Base-by-base conservation (phyloP, 37 sponge, comb jelly and placozoan species). In the Halichondria panicea region DNA sequence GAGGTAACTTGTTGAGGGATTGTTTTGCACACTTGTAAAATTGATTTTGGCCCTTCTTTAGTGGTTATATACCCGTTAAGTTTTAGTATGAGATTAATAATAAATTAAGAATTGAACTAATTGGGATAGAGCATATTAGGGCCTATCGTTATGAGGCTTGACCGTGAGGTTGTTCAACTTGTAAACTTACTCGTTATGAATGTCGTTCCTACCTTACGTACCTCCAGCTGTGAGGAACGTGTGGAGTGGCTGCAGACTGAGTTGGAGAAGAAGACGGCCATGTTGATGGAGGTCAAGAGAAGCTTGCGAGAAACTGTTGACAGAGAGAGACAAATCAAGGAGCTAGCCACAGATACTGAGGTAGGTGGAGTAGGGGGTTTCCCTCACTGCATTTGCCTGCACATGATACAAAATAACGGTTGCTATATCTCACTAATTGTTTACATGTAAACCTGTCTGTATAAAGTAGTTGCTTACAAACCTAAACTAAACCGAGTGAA, bases 251-350 rank as follows among this genome's bases (percentile, higher is more conserved):
- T 80, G 36, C 55, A 72, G 43, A 74, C 74, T 27, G 82, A 81
- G 45, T 41, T 81, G 55, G 82, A 81, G 37, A 81, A 73, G 66
- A 81, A 86, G 81, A 80, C 48, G 27, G 34, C 22, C 24, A 92
- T 83, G 84, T 61, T 92, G 55, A 39, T 83, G 68, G 92, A 92
- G 66, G 88, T 87, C 9, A 83, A 83, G 72, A 73, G 39, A 39
- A 84, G 84, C 68, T 61, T 92, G 75, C 56, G 77, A 30, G 48
- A 61, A 41, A 76, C 85, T 22, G 76, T 77, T 27, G 78, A 87
- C 61, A 77, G 88, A 56, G 92, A 92, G 48, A 64, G 72, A 42
- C 60, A 72, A 27, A 9, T 78, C 36, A 42, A 63, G 48, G 27
- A 19, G 13, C 36, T 70, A n/a, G 15, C 58, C 28, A 24, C 19